Conservation (phyloP, 2,888 invertebrate species). For the Sialis fuliginosa region DNA sequence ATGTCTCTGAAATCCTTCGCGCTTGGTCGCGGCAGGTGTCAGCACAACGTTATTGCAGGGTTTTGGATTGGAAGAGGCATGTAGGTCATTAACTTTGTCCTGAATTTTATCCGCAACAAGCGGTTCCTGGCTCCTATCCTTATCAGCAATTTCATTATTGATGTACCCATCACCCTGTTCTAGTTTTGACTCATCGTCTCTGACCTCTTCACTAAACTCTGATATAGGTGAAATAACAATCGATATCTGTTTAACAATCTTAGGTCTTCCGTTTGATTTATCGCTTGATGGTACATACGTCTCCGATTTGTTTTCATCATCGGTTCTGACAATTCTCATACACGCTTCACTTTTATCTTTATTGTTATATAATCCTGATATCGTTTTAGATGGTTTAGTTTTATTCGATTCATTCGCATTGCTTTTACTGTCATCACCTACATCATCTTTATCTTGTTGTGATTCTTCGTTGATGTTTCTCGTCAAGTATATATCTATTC, state of each 20-base stretch:
- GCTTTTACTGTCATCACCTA: background rate
- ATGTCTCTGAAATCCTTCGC: slow-evolving; percentile 22
- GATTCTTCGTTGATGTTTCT: slow-evolving; percentile 25
- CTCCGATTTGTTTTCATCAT: background rate
- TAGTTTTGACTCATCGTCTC: no score
- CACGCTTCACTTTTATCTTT: background rate
- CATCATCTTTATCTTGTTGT: slow-evolving; percentile 8
- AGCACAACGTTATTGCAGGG: slow-evolving; percentile 16
- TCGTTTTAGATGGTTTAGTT: background rate
- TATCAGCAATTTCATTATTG: background rate
- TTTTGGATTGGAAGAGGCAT: slow-evolving; percentile 3
- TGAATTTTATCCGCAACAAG: background rate
- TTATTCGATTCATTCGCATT: background rate
- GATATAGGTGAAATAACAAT: background rate
- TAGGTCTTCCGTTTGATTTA: background rate
- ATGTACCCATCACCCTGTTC: background rate
- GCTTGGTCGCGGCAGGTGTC: slow-evolving; percentile 19
- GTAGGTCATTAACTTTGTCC: background rate
- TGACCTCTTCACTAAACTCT: background rate
- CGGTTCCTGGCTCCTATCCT: background rate
- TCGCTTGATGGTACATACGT: background rate
- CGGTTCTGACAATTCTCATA: background rate
- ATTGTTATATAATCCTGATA: no score
- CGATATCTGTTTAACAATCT: background rate
- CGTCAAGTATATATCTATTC: slow-evolving; percentile 40